Evolutionary conservation across 2,113 vertebrate genomes (phyloP), one percentile per base, ranked within the genome.

Genomic region (Lepisosteus oculatus): DNA sequence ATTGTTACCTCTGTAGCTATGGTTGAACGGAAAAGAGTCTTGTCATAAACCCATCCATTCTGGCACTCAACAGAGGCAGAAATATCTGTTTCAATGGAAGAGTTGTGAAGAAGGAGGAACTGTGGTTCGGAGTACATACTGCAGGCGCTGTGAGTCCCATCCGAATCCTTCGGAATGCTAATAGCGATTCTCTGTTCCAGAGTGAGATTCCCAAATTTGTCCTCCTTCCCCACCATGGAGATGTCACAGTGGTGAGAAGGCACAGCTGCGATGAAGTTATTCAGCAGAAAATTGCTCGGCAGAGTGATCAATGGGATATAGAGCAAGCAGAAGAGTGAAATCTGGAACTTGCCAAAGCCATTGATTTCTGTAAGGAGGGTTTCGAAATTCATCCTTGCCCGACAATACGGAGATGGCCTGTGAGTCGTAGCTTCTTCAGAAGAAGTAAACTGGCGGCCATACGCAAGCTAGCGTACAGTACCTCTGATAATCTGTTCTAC

Each of bases 281-380:
- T 94, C 71, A 97, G 83, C 65, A 99, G 76, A 72, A 97, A 97
- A 77, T 98, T 93, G 77, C 92, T 81, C 3, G 96, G 95, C 2
- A 97, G 67, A 47, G 90, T 87, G 0, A 95, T 15, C 6, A 95
- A 88, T 47, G 93, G 88, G 12, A 95, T 12, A 7, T 89, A 84
- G 72, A 92, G 47, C 2, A 90, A 61, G 0, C 74, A 3, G 68
- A 94, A 2, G 6, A 89, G 81, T 3, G 81, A 62, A 15, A 90
- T 71, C 14, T 96, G 94, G 80, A 93, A 96, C 67, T 45, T 89
- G 41, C 94, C 94, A 72, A 95, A 97, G 75, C 93, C 91, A 0
- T 91, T 84, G 0, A 70, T 82, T 69, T 94, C 87, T 3, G 80
- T 71, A 41, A 97, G 73, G 43, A 96, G 68, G 51, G 92, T 92